Conservation (phyloP, 2,113 vertebrate genomes). For the Patagioenas fasciata region DNA sequence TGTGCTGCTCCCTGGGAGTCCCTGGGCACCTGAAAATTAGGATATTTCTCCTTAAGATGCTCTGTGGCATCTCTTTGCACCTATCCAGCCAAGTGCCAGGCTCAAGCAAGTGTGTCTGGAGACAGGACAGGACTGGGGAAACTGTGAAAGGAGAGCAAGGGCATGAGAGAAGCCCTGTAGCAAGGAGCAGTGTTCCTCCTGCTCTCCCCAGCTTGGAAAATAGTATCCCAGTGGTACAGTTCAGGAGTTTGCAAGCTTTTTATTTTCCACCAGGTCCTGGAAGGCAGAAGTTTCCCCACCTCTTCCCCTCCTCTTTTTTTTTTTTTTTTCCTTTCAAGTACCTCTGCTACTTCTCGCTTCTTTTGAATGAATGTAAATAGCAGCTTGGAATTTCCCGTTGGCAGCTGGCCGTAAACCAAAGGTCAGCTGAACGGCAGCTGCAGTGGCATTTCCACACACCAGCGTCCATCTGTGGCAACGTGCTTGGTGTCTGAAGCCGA, state of each 20-base stretch:
- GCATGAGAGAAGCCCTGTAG: background rate
- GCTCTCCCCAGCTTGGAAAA: background rate
- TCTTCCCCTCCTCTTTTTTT: background rate
- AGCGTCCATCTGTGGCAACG: constrained; percentile 50
- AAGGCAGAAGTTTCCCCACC: background rate
- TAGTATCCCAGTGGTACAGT: background rate
- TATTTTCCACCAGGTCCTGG: background rate
- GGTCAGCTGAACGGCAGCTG: constrained; percentile 23
- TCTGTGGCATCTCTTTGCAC: background rate
- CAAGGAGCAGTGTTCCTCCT: background rate
- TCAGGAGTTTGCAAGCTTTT: background rate
- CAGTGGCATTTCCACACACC: constrained; percentile 49
- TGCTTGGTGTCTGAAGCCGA: background rate
- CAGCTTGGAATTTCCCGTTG: constrained; percentile 47
- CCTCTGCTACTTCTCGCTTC: background rate
- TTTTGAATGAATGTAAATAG: constrained; percentile 5
- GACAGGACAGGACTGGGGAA: background rate
- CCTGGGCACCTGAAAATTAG: background rate
- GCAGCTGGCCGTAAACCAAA: constrained; percentile 60
- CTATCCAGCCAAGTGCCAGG: background rate
- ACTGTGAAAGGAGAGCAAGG: too few relatives aligned
- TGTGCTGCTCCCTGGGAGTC: background rate
- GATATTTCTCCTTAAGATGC: background rate
- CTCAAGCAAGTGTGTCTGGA: background rate
- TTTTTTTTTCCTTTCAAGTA: background rate